phyloP scores from a whole-genome alignment of 2,888 invertebrate species.

The Agrotis segetum region DNA sequence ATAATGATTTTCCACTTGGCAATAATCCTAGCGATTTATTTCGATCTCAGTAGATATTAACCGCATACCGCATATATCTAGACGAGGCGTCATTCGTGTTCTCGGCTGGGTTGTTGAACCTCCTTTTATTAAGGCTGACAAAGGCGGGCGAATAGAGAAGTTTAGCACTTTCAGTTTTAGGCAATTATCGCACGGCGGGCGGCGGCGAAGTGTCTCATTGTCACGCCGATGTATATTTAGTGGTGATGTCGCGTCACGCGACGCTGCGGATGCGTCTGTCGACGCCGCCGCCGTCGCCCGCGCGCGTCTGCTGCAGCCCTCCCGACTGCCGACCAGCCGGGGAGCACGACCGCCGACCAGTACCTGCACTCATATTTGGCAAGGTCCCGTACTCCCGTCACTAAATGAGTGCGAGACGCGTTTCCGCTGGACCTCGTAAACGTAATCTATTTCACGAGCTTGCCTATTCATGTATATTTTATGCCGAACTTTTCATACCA shows the following conservation, averaged over 20 bases:
- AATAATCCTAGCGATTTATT: slow-evolving; percentile 91
- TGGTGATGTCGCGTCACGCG: slow-evolving; percentile 75
- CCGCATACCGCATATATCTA: slow-evolving; percentile 88
- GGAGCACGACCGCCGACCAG: slow-evolving; percentile 47
- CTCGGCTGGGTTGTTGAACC: slow-evolving; percentile 87
- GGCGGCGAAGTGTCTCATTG: slow-evolving; percentile 84
- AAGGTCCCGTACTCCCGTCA: slow-evolving; percentile 65
- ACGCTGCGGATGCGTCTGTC: slow-evolving; percentile 83
- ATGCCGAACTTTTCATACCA: slow-evolving; percentile 40
- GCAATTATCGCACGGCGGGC: slow-evolving; percentile 68
- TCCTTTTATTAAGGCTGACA: slow-evolving; percentile 81
- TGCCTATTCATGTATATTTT: slow-evolving; percentile 40
- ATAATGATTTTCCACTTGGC: slow-evolving; percentile 90
- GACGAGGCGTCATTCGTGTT: slow-evolving; percentile 82
- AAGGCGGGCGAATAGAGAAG: slow-evolving; percentile 69
- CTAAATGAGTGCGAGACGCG: slow-evolving; percentile 63
- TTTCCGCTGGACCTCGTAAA: slow-evolving; percentile 68
- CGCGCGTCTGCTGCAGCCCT: slow-evolving; percentile 52
- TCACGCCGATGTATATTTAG: slow-evolving; percentile 81
- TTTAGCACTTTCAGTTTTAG: slow-evolving; percentile 77
- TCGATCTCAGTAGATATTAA: slow-evolving; percentile 89
- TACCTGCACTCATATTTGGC: slow-evolving; percentile 67
- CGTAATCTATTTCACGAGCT: slow-evolving; percentile 55
- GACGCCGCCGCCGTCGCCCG: slow-evolving; percentile 55
- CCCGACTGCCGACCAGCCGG: slow-evolving; percentile 36